phyloP scores from a whole-genome alignment of 1,140 invertebrate genomes.

The Drosophila kohkoa region DNA sequence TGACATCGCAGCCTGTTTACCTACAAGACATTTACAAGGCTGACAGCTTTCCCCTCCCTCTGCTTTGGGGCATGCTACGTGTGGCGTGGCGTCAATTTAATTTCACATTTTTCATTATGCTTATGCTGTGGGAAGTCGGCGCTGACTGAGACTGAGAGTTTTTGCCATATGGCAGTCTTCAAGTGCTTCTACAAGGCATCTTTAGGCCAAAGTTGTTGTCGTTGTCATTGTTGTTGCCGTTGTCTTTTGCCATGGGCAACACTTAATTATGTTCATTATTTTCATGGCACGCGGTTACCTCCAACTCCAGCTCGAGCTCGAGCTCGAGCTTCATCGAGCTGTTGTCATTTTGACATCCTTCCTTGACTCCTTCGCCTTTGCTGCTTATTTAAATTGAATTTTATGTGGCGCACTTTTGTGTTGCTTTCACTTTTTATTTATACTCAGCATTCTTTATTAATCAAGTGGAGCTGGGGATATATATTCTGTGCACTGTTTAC shows the following conservation, averaged over 20 bases:
- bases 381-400: slow-evolving; percentile 81
- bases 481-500: slow-evolving; percentile 30
- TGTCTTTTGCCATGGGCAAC: slow-evolving; percentile 74
- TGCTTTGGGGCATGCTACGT: slow-evolving; percentile 47
- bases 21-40: slow-evolving; percentile 80
- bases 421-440: slow-evolving; percentile 13
- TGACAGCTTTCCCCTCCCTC: slow-evolving; percentile 43
- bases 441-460: slow-evolving; percentile 62
- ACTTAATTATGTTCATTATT: slow-evolving; percentile 83
- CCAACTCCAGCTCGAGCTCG: slow-evolving; percentile 9
- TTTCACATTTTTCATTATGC: slow-evolving; percentile 81
- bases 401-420: slow-evolving; percentile 50
- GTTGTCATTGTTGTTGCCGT: slow-evolving; percentile 23
- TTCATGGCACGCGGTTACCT: slow-evolving; percentile 76
- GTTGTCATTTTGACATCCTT: slow-evolving; percentile 34
- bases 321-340: slow-evolving; percentile 19
- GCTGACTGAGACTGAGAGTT: slow-evolving; percentile 25
- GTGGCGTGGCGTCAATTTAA: slow-evolving; percentile 72
- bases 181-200: slow-evolving; percentile 10
- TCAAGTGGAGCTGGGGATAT: slow-evolving; percentile 59
- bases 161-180: slow-evolving; percentile 37
- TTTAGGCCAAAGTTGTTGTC: slow-evolving; percentile 11
- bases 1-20: slow-evolving; percentile 77
- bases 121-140: slow-evolving; percentile 43
- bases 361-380: slow-evolving; percentile 34